phyloP scores from a whole-genome alignment of 37 sponge, comb jelly and placozoan genomes.

The Eunapius fragilis region DNA sequence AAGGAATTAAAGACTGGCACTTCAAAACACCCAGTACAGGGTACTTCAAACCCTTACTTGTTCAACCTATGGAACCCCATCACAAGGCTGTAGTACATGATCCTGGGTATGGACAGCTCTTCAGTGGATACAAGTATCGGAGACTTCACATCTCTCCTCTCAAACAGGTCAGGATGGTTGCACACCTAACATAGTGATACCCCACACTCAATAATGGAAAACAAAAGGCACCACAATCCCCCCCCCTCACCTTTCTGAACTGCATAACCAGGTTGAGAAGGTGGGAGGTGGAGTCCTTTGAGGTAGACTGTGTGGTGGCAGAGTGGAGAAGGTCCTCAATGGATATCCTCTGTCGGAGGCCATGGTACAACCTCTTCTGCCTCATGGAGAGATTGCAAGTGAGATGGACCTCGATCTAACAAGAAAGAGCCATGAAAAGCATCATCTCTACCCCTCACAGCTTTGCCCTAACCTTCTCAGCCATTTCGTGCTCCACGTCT shows the following conservation, averaged over 20 bases:
- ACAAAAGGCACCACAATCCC: neutral
- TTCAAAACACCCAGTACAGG: too few species aligned
- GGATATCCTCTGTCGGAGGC: conserved; percentile 82
- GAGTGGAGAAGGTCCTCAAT: conserved; percentile 87
- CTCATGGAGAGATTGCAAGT: conserved; percentile 69
- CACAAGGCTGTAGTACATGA: conserved; percentile 38
- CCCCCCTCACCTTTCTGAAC: conserved; percentile 85
- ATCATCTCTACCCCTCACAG: neutral
- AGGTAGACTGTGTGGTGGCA: conserved; percentile 37
- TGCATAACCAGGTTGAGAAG: conserved; percentile 98
- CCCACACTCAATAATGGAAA: neutral
- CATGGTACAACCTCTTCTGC: conserved; percentile 82
- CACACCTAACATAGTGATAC: conserved; percentile 75
- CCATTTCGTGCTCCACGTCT: conserved; percentile 97
- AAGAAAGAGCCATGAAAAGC: neutral
- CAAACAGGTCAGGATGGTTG: conserved; percentile 96
- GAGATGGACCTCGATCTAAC: conserved; percentile 83
- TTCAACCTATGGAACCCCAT: conserved; percentile 6
- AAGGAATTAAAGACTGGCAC: too few species aligned
- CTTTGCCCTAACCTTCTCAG: conserved; percentile 68
- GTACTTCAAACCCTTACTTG: neutral
- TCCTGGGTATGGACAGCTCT: conserved; percentile 42
- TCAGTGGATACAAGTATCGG: conserved; percentile 51
- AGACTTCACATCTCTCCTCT: conserved; percentile 83
- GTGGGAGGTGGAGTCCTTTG: conserved; percentile 61